Percentiles rank a stretch among this genome's conserved stretches.
Evolutionary conservation across 2,113 vertebrate genomes (phyloP).

Genomic region (Penelope pileata): DNA sequence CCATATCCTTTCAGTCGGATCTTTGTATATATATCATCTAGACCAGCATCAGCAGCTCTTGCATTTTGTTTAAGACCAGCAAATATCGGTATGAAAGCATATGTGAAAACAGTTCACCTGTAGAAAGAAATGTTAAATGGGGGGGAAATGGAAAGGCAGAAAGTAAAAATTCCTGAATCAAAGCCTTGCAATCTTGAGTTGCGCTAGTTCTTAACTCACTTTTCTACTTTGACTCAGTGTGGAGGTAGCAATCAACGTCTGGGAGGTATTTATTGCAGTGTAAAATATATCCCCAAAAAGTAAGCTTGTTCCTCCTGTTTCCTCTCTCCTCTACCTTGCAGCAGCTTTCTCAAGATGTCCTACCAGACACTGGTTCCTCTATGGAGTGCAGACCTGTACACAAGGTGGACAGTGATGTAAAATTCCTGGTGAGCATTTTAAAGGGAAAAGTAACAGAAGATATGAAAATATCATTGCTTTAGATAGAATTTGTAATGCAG

Average conservation of each 20-base stretch:
- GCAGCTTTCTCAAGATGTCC: not conserved
- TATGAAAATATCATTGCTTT: not conserved
- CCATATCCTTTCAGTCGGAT: not conserved
- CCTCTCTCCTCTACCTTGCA: not conserved
- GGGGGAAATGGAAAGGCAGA: not conserved
- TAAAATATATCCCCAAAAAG: not conserved
- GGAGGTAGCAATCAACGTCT: not conserved
- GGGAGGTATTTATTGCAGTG: not conserved
- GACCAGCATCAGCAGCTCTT: not conserved
- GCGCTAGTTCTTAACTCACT: not conserved
- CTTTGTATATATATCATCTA: not conserved
- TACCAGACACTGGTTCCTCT: not conserved
- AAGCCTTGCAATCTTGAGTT: not conserved
- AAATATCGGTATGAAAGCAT: not conserved
- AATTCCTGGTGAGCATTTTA: not conserved
- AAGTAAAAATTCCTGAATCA: not conserved
- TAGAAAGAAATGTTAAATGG: not conserved
- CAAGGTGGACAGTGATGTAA: not conserved
- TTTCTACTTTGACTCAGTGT: not conserved
- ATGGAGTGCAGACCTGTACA: not conserved
- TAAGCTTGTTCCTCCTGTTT: not conserved
- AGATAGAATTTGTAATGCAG: not conserved
- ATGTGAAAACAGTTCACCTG: not conserved
- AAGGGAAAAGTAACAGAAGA: not conserved
- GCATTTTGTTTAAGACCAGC: not conserved